These are phyloP conservation scores for Sebastes paucispinis DNA, from an alignment of 2,797 vertebrate genomes.

Conservation along the genomic window DNA sequence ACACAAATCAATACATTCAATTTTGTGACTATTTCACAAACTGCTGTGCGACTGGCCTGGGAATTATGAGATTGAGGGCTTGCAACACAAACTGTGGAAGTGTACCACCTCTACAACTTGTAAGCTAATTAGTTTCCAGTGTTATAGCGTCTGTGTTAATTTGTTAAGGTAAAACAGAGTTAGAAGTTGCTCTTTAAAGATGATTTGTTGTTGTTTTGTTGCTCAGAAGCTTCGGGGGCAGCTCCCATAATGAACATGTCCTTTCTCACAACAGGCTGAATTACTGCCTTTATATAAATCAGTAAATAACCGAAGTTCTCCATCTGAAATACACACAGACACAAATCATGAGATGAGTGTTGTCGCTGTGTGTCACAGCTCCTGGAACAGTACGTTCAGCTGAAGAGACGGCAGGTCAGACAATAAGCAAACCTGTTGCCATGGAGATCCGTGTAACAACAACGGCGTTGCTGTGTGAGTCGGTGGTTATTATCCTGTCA, in stretches of 20 bases:
- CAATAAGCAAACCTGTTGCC: conserved; percentile 18
- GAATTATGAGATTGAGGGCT: no score
- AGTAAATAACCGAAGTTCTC: background rate
- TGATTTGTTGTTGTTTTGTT: background rate
- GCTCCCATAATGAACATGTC: background rate
- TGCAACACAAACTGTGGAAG: no score
- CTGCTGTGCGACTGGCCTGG: no score
- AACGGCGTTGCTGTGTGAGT: background rate
- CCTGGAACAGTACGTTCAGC: background rate
- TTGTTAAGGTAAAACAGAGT: background rate
- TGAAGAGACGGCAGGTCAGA: conserved; percentile 10
- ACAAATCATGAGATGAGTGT: background rate
- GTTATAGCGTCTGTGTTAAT: background rate
- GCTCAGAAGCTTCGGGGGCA: background rate
- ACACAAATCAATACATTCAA: no score
- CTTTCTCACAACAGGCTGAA: background rate
- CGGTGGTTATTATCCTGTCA: conserved; percentile 1
- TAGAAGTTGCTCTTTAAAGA: background rate
- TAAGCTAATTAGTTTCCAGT: background rate
- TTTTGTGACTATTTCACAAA: no score
- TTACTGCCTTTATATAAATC: background rate
- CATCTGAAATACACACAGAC: background rate
- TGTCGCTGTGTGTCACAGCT: background rate
- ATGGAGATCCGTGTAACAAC: conserved; percentile 1
- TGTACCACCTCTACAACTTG: no score